Base-by-base conservation (phyloP, 2,113 vertebrate genomes). In the Neodon shergylaensis region DNA sequence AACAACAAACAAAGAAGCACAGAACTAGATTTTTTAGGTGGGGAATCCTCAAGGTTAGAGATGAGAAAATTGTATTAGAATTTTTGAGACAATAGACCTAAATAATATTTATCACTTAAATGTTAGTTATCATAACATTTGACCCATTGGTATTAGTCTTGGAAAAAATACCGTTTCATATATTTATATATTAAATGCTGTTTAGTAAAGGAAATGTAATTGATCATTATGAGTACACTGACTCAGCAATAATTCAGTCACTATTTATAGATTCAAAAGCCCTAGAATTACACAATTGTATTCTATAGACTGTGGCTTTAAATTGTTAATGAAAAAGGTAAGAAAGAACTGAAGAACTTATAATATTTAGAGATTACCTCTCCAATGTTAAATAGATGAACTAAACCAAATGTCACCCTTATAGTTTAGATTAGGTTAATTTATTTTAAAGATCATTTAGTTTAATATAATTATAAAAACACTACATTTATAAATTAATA, bases 31-130 rank as follows among this genome's bases (percentile, higher is more conserved):
- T 70, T 88, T 78, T 12, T 28, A 76, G 52, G 47, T 5, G 58
- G 21, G 2, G 31, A 95, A 92, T 90, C 5, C 22, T 21, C 42
- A 65, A 87, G 13, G 21, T 78, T 31, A 87, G 82, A 95, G 14
- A 83, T 68, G 28, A 26, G 11, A 92, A 93, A 92, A 84, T 33
- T 81, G 0, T 52, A 54, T 24, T 85, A 19, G 61, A 10, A 17
- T 26, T 87, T 88, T 88, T 58, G 92, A 84, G 52, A 36, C 83
- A 91, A 63, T 83, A 84, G 22, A 93, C 1, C 16, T 66, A 70
- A 49, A 54, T 86, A 88, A 83, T 79, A 92, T 85, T 91, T 94
- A 54, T 93, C 19, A 70, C 9, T n/a, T 77, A 96, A 58, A 85
- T 95, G 83, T 54, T 74, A 70, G 70, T 89, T 63, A 82, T 84